Evolutionary conservation across 2,888 invertebrate species (phyloP).

Genomic region (Heliconius ethilla): DNA sequence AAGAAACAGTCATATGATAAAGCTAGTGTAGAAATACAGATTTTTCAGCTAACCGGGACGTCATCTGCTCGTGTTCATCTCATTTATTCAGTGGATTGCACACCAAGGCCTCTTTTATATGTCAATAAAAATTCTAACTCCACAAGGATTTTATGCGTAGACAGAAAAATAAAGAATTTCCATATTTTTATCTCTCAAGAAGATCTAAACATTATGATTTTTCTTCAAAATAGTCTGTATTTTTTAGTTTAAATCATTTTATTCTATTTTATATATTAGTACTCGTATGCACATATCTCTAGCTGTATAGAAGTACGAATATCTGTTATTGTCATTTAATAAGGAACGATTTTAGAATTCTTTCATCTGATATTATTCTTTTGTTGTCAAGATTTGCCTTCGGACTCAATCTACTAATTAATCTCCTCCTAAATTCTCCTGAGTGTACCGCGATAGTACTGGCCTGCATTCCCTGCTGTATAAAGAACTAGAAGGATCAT

Average conservation of each 20-base stretch:
- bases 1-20: neutral
- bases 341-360: neutral
- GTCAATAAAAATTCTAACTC: slow-evolving; percentile 40
- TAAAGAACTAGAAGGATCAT: neutral
- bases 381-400: neutral
- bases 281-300: neutral
- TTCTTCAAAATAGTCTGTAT: neutral
- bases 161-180: slow-evolving; percentile 21
- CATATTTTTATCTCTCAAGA: slow-evolving; percentile 5
- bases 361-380: neutral
- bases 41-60: slow-evolving; percentile 20
- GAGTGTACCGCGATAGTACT: neutral
- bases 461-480: neutral
- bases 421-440: no score
- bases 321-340: neutral
- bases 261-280: neutral
- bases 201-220: neutral
- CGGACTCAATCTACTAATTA: neutral
- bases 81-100: slow-evolving; percentile 42
- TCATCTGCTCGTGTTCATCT: slow-evolving; percentile 38
- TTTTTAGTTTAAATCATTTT: neutral
- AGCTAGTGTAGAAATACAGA: slow-evolving; percentile 11
- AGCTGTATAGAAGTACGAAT: neutral
- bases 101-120: slow-evolving; percentile 39
- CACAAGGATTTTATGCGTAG: slow-evolving; percentile 32